These are phyloP conservation scores for Melanotaenia maccullochi DNA, from an alignment of 2,797 vertebrate species.

Conservation along the genomic window DNA sequence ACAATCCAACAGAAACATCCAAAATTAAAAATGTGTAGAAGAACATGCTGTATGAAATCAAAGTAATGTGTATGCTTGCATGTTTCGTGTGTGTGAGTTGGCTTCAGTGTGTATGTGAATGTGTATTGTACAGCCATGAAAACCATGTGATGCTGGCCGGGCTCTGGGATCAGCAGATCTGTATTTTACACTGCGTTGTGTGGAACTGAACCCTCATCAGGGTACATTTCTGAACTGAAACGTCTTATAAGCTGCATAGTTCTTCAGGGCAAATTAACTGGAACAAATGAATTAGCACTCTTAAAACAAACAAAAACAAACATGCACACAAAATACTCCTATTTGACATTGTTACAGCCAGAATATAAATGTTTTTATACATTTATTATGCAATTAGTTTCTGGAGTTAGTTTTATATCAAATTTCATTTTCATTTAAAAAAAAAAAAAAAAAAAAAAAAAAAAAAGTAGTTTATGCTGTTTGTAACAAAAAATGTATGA, in stretches of 20 bases:
- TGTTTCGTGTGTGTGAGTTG: background rate
- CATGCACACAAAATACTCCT: too few species aligned
- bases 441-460: too few species aligned
- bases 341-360: too few species aligned
- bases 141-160: constrained; percentile 44
- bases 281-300: too few species aligned
- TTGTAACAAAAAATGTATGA: too few species aligned
- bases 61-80: constrained; percentile 3
- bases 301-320: too few species aligned
- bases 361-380: too few species aligned
- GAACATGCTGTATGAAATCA: constrained; percentile 16
- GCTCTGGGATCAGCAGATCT: constrained; percentile 33
- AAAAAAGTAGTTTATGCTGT: too few species aligned
- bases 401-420: too few species aligned
- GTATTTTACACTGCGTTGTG: constrained; percentile 39
- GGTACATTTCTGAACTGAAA: constrained; percentile 23
- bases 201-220: constrained; percentile 34
- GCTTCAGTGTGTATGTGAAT: background rate
- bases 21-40: background rate
- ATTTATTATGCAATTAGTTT: too few species aligned
- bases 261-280: too few species aligned
- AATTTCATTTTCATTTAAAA: too few species aligned
- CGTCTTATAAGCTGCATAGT: background rate
- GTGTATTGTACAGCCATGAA: background rate
- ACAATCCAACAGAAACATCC: constrained; percentile 21